phyloP scores from a whole-genome alignment of 2,113 vertebrate species.

The Toxostoma redivivum region DNA sequence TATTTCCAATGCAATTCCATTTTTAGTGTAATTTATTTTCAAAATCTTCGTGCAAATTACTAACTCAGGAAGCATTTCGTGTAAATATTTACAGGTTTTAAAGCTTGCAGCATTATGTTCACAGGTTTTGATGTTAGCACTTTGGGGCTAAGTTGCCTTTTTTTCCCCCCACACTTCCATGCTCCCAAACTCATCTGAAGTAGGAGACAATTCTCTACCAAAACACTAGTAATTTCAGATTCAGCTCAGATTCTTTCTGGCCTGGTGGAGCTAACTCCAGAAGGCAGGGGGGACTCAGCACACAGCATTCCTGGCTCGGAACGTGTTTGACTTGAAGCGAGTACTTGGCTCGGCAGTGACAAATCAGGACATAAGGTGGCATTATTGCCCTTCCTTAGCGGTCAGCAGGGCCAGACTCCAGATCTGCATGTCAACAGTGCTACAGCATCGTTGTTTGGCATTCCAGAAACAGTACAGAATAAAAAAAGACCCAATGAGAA shows the following conservation, averaged over 20 bases:
- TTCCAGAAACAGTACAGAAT: neutral
- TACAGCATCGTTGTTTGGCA: neutral
- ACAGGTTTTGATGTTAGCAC: neutral
- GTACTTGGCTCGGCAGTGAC: slow-evolving; percentile 21
- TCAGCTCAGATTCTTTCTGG: neutral
- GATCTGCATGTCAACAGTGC: neutral
- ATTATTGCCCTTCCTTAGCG: slow-evolving; percentile 54
- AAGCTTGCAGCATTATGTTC: neutral
- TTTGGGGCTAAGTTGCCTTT: neutral
- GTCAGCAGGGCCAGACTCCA: neutral
- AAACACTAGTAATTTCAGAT: neutral
- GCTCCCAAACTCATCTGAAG: neutral
- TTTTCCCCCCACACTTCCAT: neutral
- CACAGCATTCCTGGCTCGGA: neutral
- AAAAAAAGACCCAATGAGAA: neutral
- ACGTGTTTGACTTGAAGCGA: neutral
- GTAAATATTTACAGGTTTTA: neutral
- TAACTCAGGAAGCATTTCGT: neutral
- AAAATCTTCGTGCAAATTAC: neutral
- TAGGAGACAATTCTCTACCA: neutral
- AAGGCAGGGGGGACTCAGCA: neutral
- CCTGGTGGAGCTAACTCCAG: neutral
- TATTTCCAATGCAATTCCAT: neutral
- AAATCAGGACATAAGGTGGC: slow-evolving; percentile 67
- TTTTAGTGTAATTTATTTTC: neutral